These are phyloP conservation scores for Aleiodes testaceus DNA, from an alignment of 2,888 invertebrate species.

Conservation along the genomic window DNA sequence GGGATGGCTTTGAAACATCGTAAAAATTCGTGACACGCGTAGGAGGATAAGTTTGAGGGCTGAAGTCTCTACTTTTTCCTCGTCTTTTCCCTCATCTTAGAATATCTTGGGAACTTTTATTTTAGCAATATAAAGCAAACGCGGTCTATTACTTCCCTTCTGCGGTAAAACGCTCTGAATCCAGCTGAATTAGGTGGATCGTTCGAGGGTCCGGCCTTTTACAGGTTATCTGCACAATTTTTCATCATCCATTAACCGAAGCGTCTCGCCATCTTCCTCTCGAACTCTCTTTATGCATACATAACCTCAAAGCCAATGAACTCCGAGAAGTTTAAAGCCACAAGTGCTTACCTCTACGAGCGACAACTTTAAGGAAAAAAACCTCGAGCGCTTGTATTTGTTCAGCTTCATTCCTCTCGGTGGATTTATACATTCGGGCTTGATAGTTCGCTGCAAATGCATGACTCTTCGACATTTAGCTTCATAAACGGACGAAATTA, in stretches of 20 bases:
- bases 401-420: conserved; percentile 30
- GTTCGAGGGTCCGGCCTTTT: conserved; percentile 38
- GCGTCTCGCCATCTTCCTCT: background rate
- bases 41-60: conserved; percentile 31
- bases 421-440: too few species aligned
- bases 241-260: conserved; percentile 2
- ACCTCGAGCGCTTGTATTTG: conserved; percentile 47
- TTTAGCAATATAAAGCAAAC: conserved; percentile 40
- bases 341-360: conserved; percentile 46
- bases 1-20: conserved; percentile 22
- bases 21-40: conserved; percentile 44
- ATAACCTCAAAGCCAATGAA: conserved; percentile 36
- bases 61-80: too few species aligned
- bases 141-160: conserved; percentile 32
- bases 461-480: too few species aligned
- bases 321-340: conserved; percentile 47
- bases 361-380: conserved; percentile 47
- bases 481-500: too few species aligned
- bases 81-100: background rate
- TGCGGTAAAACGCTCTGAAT: conserved; percentile 50
- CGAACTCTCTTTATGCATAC: conserved; percentile 7
- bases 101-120: conserved; percentile 44
- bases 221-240: too few species aligned
- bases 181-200: conserved; percentile 49
- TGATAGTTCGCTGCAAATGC: too few species aligned